These are phyloP conservation scores for Cylas formicarius DNA, from an alignment of 1,140 invertebrate genomes.

Conservation along the genomic window DNA sequence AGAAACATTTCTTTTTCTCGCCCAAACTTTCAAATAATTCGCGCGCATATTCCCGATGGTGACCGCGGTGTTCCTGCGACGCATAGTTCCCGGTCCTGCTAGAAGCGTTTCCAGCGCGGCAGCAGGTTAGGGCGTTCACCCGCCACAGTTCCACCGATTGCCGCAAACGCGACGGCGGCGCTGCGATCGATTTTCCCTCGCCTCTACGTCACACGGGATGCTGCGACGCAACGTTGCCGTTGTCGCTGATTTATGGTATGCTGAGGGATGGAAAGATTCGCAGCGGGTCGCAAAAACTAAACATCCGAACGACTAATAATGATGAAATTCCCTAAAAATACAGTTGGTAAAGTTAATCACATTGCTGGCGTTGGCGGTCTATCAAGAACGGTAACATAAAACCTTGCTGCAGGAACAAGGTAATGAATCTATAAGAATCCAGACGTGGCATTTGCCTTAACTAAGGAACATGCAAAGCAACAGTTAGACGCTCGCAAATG, in stretches of 20 bases:
- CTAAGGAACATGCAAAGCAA: too few relatives aligned
- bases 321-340: constrained; percentile 6
- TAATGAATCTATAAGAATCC: too few relatives aligned
- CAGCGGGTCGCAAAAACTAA: constrained; percentile 16
- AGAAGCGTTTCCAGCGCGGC: constrained; percentile 12
- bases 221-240: too few relatives aligned
- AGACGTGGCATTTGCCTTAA: too few relatives aligned
- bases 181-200: constrained; percentile 41
- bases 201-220: constrained; percentile 40
- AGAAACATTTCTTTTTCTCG: too few relatives aligned
- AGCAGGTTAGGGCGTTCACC: constrained; percentile 40
- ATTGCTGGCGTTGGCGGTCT: not conserved
- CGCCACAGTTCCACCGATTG: constrained; percentile 24
- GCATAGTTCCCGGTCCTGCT: too few relatives aligned
- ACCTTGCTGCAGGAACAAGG: constrained; percentile 1
- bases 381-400: not conserved
- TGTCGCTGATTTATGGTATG: too few relatives aligned
- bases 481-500: too few relatives aligned
- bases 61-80: too few relatives aligned
- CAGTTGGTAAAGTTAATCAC: constrained; percentile 7
- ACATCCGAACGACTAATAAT: constrained; percentile 10
- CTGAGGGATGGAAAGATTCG: constrained; percentile 29
- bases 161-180: constrained; percentile 34
- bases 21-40: too few relatives aligned
- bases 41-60: too few relatives aligned